These are phyloP conservation scores for Plebejus melissa DNA, from an alignment of 2,888 invertebrate genomes.

Conservation along the genomic window DNA sequence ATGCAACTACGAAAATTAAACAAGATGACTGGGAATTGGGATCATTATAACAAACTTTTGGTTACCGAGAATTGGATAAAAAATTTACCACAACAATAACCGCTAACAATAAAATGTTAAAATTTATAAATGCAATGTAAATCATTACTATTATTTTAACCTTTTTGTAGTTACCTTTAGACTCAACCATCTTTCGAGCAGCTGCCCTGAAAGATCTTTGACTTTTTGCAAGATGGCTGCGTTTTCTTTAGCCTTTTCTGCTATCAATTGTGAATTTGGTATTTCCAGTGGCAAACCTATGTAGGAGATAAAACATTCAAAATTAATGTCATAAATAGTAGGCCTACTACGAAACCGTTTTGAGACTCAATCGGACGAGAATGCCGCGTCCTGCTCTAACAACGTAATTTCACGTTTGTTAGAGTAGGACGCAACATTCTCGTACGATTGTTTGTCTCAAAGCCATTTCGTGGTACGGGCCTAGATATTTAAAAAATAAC, in stretches of 20 bases:
- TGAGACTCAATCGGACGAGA: too few relatives aligned
- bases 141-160: background rate
- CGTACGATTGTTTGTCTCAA: too few relatives aligned
- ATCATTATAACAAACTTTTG: too few relatives aligned
- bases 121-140: background rate
- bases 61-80: too few relatives aligned
- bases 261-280: slow-evolving; percentile 45
- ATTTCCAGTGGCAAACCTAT: slow-evolving; percentile 63
- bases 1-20: background rate
- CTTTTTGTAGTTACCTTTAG: slow-evolving; percentile 66
- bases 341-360: too few relatives aligned
- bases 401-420: too few relatives aligned
- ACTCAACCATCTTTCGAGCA: slow-evolving; percentile 87
- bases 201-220: slow-evolving; percentile 78
- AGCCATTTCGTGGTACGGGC: too few relatives aligned
- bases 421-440: too few relatives aligned
- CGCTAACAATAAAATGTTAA: background rate
- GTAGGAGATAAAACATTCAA: slow-evolving; percentile 10
- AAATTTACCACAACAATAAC: too few relatives aligned
- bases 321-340: background rate
- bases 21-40: background rate
- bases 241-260: slow-evolving; percentile 58
- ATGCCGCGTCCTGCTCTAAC: too few relatives aligned
- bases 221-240: slow-evolving; percentile 68
- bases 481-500: background rate